Evolutionary conservation across 2,888 invertebrate genomes (phyloP).

Genomic region (Toxonevra muliebris): DNA sequence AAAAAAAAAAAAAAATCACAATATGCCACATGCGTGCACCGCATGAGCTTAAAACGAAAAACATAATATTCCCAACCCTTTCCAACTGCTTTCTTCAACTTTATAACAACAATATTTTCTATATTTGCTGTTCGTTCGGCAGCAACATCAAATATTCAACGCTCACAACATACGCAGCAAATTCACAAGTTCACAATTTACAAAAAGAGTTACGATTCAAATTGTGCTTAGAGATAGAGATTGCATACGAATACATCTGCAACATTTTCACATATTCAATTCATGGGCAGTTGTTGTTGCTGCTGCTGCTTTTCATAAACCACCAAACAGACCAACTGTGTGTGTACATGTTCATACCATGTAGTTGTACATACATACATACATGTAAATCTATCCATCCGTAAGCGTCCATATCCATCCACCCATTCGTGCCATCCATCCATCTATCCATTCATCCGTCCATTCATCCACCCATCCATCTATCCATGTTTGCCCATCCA

Average conservation of each 20-base stretch:
- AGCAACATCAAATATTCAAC: too few species aligned
- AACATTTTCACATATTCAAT: too few species aligned
- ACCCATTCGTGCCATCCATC: constrained; percentile 11
- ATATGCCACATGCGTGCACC: too few species aligned
- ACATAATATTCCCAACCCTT: constrained; percentile 1
- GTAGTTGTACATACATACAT: background rate
- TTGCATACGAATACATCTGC: too few species aligned
- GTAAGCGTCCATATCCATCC: constrained; percentile 19
- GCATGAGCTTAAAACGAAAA: background rate
- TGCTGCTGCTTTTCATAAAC: too few species aligned
- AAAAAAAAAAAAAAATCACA: too few species aligned
- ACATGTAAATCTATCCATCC: constrained; percentile 3
- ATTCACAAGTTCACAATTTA: background rate
- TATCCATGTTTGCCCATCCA: too few species aligned
- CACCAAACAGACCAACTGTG: too few species aligned
- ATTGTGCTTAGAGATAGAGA: too few species aligned
- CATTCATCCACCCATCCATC: background rate
- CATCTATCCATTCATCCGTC: constrained; percentile 20
- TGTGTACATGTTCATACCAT: too few species aligned
- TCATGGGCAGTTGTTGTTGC: too few species aligned
- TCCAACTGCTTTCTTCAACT: constrained; percentile 24
- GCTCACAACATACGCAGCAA: constrained; percentile 17
- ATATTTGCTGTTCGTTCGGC: constrained; percentile 5
- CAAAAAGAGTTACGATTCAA: constrained; percentile 17
- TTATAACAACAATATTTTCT: constrained; percentile 26